These are phyloP conservation scores for Ladona fulva DNA, from an alignment of 1,140 invertebrate species.

Conservation along the genomic window DNA sequence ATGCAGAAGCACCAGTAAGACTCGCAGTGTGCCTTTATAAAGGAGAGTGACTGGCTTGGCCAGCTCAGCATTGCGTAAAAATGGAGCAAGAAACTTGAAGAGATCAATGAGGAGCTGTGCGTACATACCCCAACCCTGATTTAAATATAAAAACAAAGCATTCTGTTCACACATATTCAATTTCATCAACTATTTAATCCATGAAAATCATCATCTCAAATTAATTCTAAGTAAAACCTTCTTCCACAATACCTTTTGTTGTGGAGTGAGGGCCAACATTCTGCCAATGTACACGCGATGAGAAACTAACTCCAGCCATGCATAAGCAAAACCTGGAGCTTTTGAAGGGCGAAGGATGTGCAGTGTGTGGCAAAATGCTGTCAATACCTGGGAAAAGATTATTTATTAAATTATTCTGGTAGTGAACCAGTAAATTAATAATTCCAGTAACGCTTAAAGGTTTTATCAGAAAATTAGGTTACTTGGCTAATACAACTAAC, in stretches of 20 bases:
- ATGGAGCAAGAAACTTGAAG: slow-evolving; percentile 94
- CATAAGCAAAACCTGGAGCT: slow-evolving; percentile 93
- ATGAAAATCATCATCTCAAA: not conserved
- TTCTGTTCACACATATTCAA: not conserved
- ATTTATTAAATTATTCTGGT: too few species aligned
- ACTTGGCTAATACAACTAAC: too few species aligned
- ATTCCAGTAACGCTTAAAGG: too few species aligned
- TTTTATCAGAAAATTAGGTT: too few species aligned
- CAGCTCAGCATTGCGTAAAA: slow-evolving; percentile 91
- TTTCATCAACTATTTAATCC: too few species aligned
- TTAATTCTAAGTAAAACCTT: not conserved
- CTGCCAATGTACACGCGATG: slow-evolving; percentile 93
- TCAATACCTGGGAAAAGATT: slow-evolving; percentile 51
- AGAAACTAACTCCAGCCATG: slow-evolving; percentile 95
- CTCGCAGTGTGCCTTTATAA: slow-evolving; percentile 88
- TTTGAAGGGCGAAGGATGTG: slow-evolving; percentile 89
- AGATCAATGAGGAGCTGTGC: slow-evolving; percentile 88
- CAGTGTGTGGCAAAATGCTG: slow-evolving; percentile 84
- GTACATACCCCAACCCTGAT: slow-evolving; percentile 71
- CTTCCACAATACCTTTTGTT: slow-evolving; percentile 43
- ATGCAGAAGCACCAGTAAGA: slow-evolving; percentile 91
- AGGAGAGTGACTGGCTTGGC: slow-evolving; percentile 84
- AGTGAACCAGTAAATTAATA: too few species aligned
- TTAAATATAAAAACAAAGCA: slow-evolving; percentile 17
- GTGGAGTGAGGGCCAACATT: slow-evolving; percentile 77